A percentile compares a stretch with the other conserved stretches of the same genome.
Evolutionary conservation across 1,140 invertebrate species (phyloP).

Genomic region (Drosophila yakuba): DNA sequence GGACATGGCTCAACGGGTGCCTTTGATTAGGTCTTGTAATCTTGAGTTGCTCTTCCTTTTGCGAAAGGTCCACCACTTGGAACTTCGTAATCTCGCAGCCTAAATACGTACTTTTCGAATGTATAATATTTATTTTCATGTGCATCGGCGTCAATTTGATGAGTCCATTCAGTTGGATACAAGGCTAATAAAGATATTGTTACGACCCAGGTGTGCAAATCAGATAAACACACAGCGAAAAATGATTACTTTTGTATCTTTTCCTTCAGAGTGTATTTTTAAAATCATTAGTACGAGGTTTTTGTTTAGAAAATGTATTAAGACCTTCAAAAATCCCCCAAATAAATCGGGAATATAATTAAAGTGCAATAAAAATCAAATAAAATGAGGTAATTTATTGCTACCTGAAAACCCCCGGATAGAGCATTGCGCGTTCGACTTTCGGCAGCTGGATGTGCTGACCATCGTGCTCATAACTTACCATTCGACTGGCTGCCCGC

Average conservation of each 20-base stretch:
- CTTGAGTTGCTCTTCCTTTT: slow-evolving; percentile 30
- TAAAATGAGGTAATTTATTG: too few species aligned
- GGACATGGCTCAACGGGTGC: slow-evolving; percentile 24
- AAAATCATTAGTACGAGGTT: background rate
- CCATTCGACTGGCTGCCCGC: slow-evolving; percentile 43
- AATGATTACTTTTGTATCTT: background rate
- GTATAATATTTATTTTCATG: background rate
- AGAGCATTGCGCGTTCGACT: slow-evolving; percentile 24
- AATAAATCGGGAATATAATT: background rate
- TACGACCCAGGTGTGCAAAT: slow-evolving; percentile 28
- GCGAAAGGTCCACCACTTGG: background rate
- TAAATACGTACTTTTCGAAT: slow-evolving; percentile 1
- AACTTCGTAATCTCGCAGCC: background rate
- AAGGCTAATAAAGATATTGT: slow-evolving; percentile 38
- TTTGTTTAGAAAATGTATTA: too few species aligned
- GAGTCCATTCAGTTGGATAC: slow-evolving; percentile 1
- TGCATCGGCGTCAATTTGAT: too few species aligned
- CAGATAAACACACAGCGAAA: slow-evolving; percentile 19
- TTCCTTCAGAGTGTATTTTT: background rate
- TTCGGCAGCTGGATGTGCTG: slow-evolving; percentile 1
- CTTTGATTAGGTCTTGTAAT: slow-evolving; percentile 45
- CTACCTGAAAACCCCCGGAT: background rate
- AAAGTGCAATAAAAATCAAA: background rate
- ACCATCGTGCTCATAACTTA: slow-evolving; percentile 56
- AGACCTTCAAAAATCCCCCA: background rate